Base-by-base conservation (phyloP, 2,888 invertebrate species). In the Drosophila maculinotata region DNA sequence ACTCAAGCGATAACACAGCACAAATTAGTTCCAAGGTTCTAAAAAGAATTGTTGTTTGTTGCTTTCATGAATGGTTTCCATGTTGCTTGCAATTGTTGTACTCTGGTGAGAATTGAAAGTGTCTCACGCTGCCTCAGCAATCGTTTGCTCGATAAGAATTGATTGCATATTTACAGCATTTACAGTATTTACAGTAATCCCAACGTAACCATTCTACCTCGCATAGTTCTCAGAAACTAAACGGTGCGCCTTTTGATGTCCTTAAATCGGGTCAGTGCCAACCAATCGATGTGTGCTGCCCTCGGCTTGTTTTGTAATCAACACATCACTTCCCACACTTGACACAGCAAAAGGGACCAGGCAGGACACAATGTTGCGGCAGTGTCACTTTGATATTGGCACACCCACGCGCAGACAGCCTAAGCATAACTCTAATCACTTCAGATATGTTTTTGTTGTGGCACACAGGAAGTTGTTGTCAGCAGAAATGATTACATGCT, bases 291-390 rank as follows among this genome's bases (percentile, higher is more conserved):
- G 35, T 56, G 35, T 56, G 56, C 15, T 51, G 45, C 15, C 12
- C n/a, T 57, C 36, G 53, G 26, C 35, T 78, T 82, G 79, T 73
- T 76, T 85, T 73, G 74, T 74, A 86, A 81, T 81, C 80, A 81
- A 86, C 80, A 83, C 87, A 86, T 81, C 77, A 80, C 79, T 86
- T 80, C 69, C 87, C 87, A 80, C 74, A 87, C 84, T 76, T 70
- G 80, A 73, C 36, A 15, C 48, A 31, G 38, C 7, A 7, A 26
- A n/a, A n/a, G n/a, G 14, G 3, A 42, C 10, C 20, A 42, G 30
- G 8, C 28, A 54, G 63, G 47, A 57, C 39, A 36, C 41, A 75
- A 67, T 56, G 49, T 74, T 68, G 72, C 72, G 72, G 72, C 70
- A 59, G 7, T 52, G 58, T 53, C 41, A 45, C 78, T 79, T 79